Evolutionary conservation across 2,797 vertebrate genomes (phyloP), one percentile per base, ranked within the genome.

Genomic region (Syncerus caffer): DNA sequence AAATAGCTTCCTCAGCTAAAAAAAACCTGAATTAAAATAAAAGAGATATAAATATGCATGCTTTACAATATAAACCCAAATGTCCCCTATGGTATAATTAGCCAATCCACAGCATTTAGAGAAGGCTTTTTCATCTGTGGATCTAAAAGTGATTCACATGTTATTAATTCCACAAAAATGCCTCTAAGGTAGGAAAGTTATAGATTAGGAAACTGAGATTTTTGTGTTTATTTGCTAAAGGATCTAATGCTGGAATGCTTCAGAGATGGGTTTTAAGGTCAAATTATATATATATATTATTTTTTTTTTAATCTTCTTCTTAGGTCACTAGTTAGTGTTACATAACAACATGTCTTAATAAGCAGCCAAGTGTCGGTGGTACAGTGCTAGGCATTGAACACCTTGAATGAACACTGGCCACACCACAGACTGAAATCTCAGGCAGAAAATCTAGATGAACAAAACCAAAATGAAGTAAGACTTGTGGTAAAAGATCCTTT

Each of bases 1-100:
- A 96, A 98, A 94, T 93, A 97, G 84, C 51, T 97, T 98, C 76
- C 97, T 98, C 53, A 95, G 91, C 95, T 95, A 96, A 98, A 98
- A 97, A 97, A 98, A 97, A 95, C 55, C 84, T 94, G 38, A 67
- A 93, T 87, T 94, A 97, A 97, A 96, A 97, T 97, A 96, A 95
- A 97, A 94, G 89, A 91, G 67, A 88, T 98, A 97, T 97, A 97
- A 97, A 97, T 97, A 96, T 94, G 55, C 88, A 97, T 96, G 51
- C 25, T 94, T 97, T 92, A 87, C 57, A 97, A 94, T 88, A 96
- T 96, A 97, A 94, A 86, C 79, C 67, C 50, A 83, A 96, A 96
- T 96, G 90, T 95, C 93, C 91, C 74, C 87, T 95, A 97, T 93
- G 97, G 96, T 96, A 90, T 93, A 97, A 97, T 97, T 98, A 97